Base-by-base conservation (phyloP, 2,113 vertebrate genomes). In the Macheiramphus alcinus region DNA sequence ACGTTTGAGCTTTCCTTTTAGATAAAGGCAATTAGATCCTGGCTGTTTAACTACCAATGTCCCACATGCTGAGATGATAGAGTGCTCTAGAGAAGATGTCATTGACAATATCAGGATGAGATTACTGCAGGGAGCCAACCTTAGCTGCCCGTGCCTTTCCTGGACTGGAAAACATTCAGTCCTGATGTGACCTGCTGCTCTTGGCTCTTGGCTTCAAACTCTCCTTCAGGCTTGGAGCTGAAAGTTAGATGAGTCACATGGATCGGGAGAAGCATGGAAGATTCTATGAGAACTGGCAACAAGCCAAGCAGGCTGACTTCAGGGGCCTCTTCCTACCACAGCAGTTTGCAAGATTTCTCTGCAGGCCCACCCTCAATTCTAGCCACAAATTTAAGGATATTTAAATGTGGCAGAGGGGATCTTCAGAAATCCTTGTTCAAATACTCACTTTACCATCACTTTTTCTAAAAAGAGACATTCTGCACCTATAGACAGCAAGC, bases 111-210 rank as follows among this genome's bases (percentile, higher is more conserved):
- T 71, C 66, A 68, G 29, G 53, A 40, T 76, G 62, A 86, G 7
- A 66, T 80, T 93, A 55, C 76, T 86, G 53, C 32, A 90, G 45
- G 53, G 91, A 93, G 63, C 38, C 80, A 94, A 70, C 38, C 67
- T 83, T 48, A 92, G 56, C 89, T 92, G 71, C 67, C 62, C 26
- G 3, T 90, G 78, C 43, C 74, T 86, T 93, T 95, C 52, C 47
- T 88, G 82, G 74, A 27, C 82, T 93, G 89, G 76, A 89, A 89
- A 65, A 78, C 68, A 84, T 71, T 86, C 76, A 84, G 94, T 80
- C 89, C 93, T 91, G 83, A 88, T 92, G 55, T 78, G 86, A 94
- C 91, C 88, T 63, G 63, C 80, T 89, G 91, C 72, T 84, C 55
- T 86, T 81, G 68, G 68, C 80, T 84, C 55, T 86, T 81, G 70